Base-by-base conservation (phyloP, 2,888 invertebrate genomes). In the Andrena minutula region DNA sequence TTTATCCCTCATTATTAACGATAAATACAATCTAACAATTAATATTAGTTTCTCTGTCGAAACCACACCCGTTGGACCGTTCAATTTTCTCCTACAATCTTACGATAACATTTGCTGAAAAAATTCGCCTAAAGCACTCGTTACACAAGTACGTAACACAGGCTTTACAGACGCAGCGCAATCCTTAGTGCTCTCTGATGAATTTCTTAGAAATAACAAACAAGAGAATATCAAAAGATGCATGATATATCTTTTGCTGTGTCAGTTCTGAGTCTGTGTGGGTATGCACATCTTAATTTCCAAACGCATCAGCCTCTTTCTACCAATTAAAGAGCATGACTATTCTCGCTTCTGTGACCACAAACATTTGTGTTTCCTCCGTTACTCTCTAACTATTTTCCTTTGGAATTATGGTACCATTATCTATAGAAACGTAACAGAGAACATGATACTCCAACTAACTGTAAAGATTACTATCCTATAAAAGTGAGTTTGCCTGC, bases 171-270 rank as follows among this genome's bases (percentile, higher is more conserved):
- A 16, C 41, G 41, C 41, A 1, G 4, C 4, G 41, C 3, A 35
- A 26, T 32, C 0, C n/a, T 74, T 49, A 66, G 10, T 16, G 7
- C 63, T 23, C 20, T 3, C 20, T 84, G 90, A 88, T 90, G 91
- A 91, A 91, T 90, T 86, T 90, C 92, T 90, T 73, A 89, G 87
- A 86, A 86, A 86, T 86, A 80, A 87, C 82, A 87, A 89, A 86
- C 87, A 88, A 87, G 84, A 86, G 81, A 79, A 79, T 90, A 86
- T 90, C 86, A 88, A 88, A 90, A 89, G 87, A 87, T 89, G 92
- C 92, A 92, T 92, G 92, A 80, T 86, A 81, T 90, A 79, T 88
- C 58, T 69, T 72, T 65, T 77, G 63, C 49, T 68, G 28, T 75
- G 63, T 28, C 30, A 74, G 71, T 84, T 82, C 78, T 83, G 76